These are phyloP conservation scores for Eupithecia pulchellata DNA, from an alignment of 2,888 invertebrate genomes.

Conservation along the genomic window DNA sequence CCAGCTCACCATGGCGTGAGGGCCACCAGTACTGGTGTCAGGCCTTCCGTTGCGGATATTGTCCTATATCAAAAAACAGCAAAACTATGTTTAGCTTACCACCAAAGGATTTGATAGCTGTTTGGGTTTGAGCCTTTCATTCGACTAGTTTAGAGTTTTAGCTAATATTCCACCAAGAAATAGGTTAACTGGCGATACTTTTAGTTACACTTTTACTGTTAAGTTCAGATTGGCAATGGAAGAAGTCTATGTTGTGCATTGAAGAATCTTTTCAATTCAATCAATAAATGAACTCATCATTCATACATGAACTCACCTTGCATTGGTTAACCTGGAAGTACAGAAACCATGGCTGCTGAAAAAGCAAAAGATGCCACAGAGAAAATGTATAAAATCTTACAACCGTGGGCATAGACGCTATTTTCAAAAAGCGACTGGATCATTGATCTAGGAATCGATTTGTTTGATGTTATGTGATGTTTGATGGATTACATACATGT, in stretches of 20 bases:
- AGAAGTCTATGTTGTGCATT: not conserved
- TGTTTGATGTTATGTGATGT: not conserved
- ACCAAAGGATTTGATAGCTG: not conserved
- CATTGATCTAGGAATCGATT: not conserved
- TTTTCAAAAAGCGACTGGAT: not conserved
- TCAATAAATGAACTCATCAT: not conserved
- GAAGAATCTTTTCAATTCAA: not conserved
- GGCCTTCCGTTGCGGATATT: not conserved
- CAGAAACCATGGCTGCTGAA: not conserved
- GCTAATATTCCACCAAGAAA: not conserved
- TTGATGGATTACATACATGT: not conserved
- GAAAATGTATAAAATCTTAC: too few relatives aligned
- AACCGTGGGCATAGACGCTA: too few relatives aligned
- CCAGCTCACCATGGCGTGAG: conserved; percentile 38
- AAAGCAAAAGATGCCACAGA: not conserved
- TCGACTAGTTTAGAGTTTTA: not conserved
- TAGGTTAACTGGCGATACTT: not conserved
- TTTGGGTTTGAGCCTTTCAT: not conserved
- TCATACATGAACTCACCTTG: not conserved
- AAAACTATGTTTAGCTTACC: not conserved
- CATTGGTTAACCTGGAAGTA: not conserved
- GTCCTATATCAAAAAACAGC: not conserved
- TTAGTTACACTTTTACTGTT: not conserved
- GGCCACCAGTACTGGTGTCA: not conserved
- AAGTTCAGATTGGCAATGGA: not conserved